These are phyloP conservation scores for Boloria selene DNA, from an alignment of 2,888 invertebrate species.

Conservation along the genomic window DNA sequence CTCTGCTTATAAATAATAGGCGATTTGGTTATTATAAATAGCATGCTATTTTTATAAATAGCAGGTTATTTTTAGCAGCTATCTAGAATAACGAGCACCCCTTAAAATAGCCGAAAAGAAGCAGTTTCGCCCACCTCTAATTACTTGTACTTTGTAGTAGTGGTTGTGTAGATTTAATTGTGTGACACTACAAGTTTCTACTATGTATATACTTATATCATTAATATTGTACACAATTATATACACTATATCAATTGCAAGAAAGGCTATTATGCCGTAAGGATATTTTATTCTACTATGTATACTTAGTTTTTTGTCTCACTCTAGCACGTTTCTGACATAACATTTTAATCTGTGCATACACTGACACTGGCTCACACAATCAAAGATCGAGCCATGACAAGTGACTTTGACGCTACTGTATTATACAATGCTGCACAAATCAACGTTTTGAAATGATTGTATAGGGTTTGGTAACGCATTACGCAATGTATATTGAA, in stretches of 20 bases:
- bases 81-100: too few species aligned
- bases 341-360: slow-evolving; percentile 20
- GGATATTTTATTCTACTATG: neutral
- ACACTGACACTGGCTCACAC: slow-evolving; percentile 27
- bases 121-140: too few species aligned
- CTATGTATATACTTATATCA: neutral
- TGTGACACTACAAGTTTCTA: slow-evolving; percentile 8
- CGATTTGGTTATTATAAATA: too few species aligned
- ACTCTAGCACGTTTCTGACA: slow-evolving; percentile 16
- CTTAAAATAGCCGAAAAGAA: too few species aligned
- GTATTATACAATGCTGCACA: slow-evolving; percentile 21
- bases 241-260: accelerated
- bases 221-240: neutral
- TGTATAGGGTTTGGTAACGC: neutral
- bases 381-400: neutral
- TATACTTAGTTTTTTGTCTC: slow-evolving; percentile 12
- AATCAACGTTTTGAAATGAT: neutral
- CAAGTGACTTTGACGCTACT: slow-evolving; percentile 18
- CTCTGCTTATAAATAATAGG: too few species aligned
- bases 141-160: slow-evolving; percentile 27
- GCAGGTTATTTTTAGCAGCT: too few species aligned
- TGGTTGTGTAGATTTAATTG: slow-evolving; percentile 14
- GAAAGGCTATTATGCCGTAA: slow-evolving; percentile 21
- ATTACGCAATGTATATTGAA: slow-evolving; percentile 27
- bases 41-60: too few species aligned